Percentiles rank a stretch among this genome's conserved stretches.
phyloP scores from a whole-genome alignment of 53 echinoderm and acorn worm genomes.

The Luidia sarsii region DNA sequence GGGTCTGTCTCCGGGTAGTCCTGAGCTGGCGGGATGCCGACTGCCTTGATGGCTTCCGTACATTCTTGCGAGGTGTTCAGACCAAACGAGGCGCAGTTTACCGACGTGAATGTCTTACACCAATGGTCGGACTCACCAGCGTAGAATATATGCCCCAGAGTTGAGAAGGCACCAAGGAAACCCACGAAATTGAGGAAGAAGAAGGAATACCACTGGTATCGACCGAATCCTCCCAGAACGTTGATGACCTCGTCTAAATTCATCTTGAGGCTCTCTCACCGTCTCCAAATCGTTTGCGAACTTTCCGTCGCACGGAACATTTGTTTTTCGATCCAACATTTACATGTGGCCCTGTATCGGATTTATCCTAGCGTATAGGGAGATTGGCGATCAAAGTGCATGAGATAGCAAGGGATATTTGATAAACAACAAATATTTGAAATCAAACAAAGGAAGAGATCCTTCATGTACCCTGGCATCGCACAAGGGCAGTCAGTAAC shows the following conservation, averaged over 20 bases:
- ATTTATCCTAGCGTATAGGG: too few relatives aligned
- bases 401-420: too few relatives aligned
- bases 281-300: too few relatives aligned
- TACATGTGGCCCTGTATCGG: too few relatives aligned
- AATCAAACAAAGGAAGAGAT: too few relatives aligned
- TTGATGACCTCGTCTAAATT: slow-evolving; percentile 70
- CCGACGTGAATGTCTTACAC: slow-evolving; percentile 53
- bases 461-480: too few relatives aligned
- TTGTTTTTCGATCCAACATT: too few relatives aligned
- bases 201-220: slow-evolving; percentile 65
- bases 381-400: too few relatives aligned
- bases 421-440: too few relatives aligned
- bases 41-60: slow-evolving; percentile 23
- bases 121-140: slow-evolving; percentile 74
- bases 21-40: slow-evolving; percentile 26
- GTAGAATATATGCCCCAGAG: slow-evolving; percentile 69
- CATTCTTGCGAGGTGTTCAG: slow-evolving; percentile 4
- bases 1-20: not conserved
- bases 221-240: slow-evolving; percentile 69
- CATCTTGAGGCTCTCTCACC: too few relatives aligned
- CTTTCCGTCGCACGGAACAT: too few relatives aligned
- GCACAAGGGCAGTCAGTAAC: too few relatives aligned
- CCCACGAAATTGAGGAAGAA: slow-evolving; percentile 58
- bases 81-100: slow-evolving; percentile 28
- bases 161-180: slow-evolving; percentile 50